Evolutionary conservation across 2,113 vertebrate genomes (phyloP), one percentile per base, ranked within the genome.

Genomic region (Empidonax traillii): DNA sequence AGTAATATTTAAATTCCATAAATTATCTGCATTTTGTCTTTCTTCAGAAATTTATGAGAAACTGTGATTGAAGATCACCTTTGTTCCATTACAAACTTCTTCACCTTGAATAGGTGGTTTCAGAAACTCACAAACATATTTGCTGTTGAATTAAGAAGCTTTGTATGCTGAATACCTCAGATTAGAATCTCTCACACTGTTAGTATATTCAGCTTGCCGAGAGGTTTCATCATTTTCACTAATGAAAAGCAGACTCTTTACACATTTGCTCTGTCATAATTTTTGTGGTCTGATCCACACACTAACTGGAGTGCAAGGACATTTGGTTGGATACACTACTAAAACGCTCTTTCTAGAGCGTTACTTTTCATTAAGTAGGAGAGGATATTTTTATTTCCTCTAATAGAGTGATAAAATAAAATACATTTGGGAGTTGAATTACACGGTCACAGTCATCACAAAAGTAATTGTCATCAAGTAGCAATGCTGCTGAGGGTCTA

Each of bases 341-440:
- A 37, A 75, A 81, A 91, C 28, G 46, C 85, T 96, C 90, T 96
- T 95, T 96, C 75, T 77, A 94, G 53, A 74, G 63, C 30, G 75
- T 91, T 96, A 71, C 79, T 96, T 92, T 94, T 97, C 91, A 95
- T 92, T 97, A 96, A 97, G 96, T 55, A 79, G 51, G 66, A 95
- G 61, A 95, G 63, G 71, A 92, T 93, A 80, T 93, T 81, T 79
- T 89, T 96, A 59, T 94, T 96, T 91, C 56, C 84, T 94, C 85
- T 96, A 97, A 96, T 91, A 95, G 77, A 62, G 37, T 92, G 85
- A 96, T 97, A 96, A 97, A 97, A 97, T 96, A 94, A 96, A 97
- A 90, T 95, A 94, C 88, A 95, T 97, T 97, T 96, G 53, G 55
- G 58, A 41, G 20, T 76, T 97, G 95, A 96, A 98, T 97, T 98